Conservation (phyloP, 2,797 vertebrate genomes). For the Loriculus beryllinus region DNA sequence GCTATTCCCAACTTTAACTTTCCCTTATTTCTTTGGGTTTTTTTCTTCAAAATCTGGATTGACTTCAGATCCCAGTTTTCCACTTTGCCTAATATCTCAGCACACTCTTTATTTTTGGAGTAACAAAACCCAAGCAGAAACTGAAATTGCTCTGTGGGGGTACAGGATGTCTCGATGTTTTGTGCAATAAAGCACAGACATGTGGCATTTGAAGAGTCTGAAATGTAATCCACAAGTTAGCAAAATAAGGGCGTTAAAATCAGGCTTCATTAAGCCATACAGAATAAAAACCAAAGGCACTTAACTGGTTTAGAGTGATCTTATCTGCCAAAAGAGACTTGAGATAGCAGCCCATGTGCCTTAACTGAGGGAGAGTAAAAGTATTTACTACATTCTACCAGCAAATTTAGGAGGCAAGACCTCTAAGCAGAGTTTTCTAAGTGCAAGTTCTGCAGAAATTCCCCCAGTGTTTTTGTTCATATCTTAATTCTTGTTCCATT, state of each 20-base stretch:
- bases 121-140: background rate
- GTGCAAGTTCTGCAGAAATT: background rate
- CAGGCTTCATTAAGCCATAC: background rate
- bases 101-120: background rate
- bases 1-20: background rate
- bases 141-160: background rate
- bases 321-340: background rate
- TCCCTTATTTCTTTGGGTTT: background rate
- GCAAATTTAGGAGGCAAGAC: background rate
- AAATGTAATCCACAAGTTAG: background rate
- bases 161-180: background rate
- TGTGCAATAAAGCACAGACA: background rate
- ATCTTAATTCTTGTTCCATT: background rate
- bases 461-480: background rate
- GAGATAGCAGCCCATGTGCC: background rate
- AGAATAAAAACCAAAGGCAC: background rate
- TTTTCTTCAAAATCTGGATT: background rate
- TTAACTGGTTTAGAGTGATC: background rate
- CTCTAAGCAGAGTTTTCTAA: background rate
- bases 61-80: constrained; percentile 12
- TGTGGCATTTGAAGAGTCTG: background rate
- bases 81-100: background rate
- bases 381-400: background rate
- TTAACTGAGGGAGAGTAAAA: background rate
- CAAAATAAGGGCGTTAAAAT: background rate